A percentile compares a stretch with the other conserved stretches of the same genome.
These are phyloP conservation scores for Spongilla lacustris DNA, from an alignment of 37 sponge, comb jelly and placozoan genomes.

Conservation along the genomic window DNA sequence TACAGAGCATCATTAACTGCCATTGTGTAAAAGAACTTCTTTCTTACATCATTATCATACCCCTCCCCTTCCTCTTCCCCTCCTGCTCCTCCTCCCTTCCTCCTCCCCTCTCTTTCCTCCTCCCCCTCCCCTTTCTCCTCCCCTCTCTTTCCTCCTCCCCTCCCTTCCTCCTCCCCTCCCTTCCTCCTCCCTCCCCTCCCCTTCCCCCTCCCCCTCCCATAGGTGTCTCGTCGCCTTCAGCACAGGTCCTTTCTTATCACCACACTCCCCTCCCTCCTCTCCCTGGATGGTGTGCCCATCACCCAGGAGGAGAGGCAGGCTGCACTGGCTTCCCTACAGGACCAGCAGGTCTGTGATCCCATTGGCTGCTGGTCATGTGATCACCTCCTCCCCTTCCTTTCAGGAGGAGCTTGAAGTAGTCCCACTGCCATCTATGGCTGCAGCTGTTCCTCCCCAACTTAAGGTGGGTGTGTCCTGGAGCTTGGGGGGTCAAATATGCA, in stretches of 20 bases:
- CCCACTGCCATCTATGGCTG: too few relatives aligned
- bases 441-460: too few relatives aligned
- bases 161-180: neutral
- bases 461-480: too few relatives aligned
- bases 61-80: neutral
- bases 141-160: too few relatives aligned
- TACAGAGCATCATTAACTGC: too few relatives aligned
- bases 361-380: neutral
- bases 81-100: neutral
- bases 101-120: neutral
- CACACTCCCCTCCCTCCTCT: constrained; percentile 54
- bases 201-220: neutral
- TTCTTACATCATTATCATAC: neutral
- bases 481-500: too few relatives aligned
- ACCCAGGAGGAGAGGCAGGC: constrained; percentile 53
- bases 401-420: too few relatives aligned
- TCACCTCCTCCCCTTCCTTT: neutral
- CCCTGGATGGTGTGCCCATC: constrained; percentile 74
- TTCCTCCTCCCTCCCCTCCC: neutral
- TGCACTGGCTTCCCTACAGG: neutral
- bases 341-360: neutral
- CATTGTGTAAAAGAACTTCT: neutral
- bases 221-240: neutral
- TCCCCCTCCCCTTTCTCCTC: too few relatives aligned
- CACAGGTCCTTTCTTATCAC: neutral